Base-by-base conservation (phyloP, 2,888 invertebrate species). In the Bombylius major region DNA sequence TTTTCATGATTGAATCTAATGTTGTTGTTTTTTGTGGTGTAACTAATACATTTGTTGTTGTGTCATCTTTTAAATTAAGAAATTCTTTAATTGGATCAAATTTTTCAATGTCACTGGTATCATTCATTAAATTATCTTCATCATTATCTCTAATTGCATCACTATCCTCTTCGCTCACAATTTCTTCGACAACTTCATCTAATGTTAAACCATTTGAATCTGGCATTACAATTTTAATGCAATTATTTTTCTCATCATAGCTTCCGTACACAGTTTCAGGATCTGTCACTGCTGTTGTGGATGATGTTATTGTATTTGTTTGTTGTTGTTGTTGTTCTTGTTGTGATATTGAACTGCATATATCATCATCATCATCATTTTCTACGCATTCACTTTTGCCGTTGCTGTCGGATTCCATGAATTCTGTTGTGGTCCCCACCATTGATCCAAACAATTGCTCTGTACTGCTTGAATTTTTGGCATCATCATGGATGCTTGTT, bases 391-490 rank as follows among this genome's bases (percentile, higher is more conserved):
- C 62, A 61, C 60, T 62, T 58, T 61, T 58, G 59, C 58, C 53
- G 59, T 61, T 34, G 87, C 78, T 64, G 23, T 23, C 23, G 89
- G 89, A 71, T 88, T 89, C 90, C 89, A 90, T 66, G 78, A 84
- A 75, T 82, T 86, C 76, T 89, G 89, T 69, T 87, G 87, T 53
- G 84, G 84, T 60, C 89, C 89, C 90, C 90, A 89, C 89, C 90
- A 90, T 66, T 85, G 84, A 69, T 82, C 77, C 71, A 82, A 78
- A 65, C 79, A 72, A 51, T 71, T 70, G 69, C 71, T 71, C 65
- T 70, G 71, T 56, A 65, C 70, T 56, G 78, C 75, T 63, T 77
- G 77, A 66, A 74, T 70, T 65, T 75, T 68, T 51, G 74, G 77
- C 63, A 79, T 71, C 67, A 83, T 80, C 70, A 80, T 80, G 77